Evolutionary conservation across 1,140 invertebrate genomes (phyloP).

Genomic region (Alviniconcha marisindica): DNA sequence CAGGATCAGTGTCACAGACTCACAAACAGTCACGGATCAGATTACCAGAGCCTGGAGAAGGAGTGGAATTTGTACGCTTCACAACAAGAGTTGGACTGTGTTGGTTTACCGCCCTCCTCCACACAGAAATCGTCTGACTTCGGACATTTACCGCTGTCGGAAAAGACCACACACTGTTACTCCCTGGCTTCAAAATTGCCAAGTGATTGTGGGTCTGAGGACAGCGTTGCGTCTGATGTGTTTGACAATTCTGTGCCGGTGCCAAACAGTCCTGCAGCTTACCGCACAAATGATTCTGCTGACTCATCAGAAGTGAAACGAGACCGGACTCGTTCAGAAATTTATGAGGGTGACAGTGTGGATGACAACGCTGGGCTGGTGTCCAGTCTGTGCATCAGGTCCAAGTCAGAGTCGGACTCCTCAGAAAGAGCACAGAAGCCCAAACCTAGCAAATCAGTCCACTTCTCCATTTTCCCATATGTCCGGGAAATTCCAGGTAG

Average conservation of each 20-base stretch:
- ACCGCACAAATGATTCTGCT: neutral
- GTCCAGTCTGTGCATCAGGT: neutral
- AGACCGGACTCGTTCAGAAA: neutral
- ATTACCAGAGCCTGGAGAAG: neutral
- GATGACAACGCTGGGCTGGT: neutral
- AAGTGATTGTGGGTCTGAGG: neutral
- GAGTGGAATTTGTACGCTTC: slow-evolving; percentile 9
- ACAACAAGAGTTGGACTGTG: neutral
- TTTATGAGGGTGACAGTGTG: neutral
- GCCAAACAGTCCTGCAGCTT: neutral
- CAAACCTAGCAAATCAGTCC: slow-evolving; percentile 47
- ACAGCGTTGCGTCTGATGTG: neutral
- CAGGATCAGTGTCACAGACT: no score
- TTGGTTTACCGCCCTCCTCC: neutral
- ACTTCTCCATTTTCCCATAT: slow-evolving; percentile 64
- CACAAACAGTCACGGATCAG: no score
- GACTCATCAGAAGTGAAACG: neutral
- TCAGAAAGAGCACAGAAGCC: neutral
- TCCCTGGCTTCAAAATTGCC: neutral
- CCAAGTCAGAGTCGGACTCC: neutral
- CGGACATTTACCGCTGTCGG: neutral
- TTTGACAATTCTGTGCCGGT: neutral
- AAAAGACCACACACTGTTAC: neutral
- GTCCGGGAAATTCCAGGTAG: slow-evolving; percentile 55
- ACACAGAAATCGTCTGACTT: neutral